Base-by-base conservation (phyloP, 2,113 vertebrate species). In the Pagrus major region DNA sequence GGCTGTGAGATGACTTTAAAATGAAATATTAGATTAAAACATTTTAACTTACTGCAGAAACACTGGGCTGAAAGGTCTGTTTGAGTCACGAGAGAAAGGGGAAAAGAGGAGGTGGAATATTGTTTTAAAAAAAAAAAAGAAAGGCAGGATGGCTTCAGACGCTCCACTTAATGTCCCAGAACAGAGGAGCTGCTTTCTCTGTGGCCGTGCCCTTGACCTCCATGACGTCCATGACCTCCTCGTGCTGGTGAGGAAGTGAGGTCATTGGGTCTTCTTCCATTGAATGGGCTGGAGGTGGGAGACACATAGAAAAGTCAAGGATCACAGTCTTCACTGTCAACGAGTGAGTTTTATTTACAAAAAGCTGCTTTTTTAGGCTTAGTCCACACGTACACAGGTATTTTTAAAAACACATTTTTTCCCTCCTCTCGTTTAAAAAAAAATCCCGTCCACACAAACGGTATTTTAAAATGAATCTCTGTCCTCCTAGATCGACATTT, bases 101-200 rank as follows among this genome's bases (percentile, higher is more conserved):
- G 31, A 39, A 27, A 66, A 64, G 33, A 76, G 27, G 21, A 66
- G n/a, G 8, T 67, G 79, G 27, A 46, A 71, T n/a, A 66, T 10
- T 44, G 18, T 74, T 76, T 11, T 46, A 25, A 47, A 47, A 18
- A 15, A 18, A 37, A 14, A 55, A 51, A 27, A 15, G 63, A 69
- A 69, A 55, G 54, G 56, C 39, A 60, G 66, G 54, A 10, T 63
- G 51, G 64, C 31, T 88, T 88, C 69, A 94, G 64, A 74, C n/a
- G 44, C 55, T 90, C 90, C 85, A 91, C 29, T 92, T 88, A 73
- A 93, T 91, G 81, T 94, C 88, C 89, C 73, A 86, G 71, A 87
- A 90, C 9, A 77, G 75, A 20, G 81, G 72, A 37, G 76, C 63
- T 15, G 75, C 67, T 86, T 84, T 88, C 65, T 86, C 81, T 35